phyloP scores from a whole-genome alignment of 1,140 invertebrate genomes.

The Chironomus tepperi region DNA sequence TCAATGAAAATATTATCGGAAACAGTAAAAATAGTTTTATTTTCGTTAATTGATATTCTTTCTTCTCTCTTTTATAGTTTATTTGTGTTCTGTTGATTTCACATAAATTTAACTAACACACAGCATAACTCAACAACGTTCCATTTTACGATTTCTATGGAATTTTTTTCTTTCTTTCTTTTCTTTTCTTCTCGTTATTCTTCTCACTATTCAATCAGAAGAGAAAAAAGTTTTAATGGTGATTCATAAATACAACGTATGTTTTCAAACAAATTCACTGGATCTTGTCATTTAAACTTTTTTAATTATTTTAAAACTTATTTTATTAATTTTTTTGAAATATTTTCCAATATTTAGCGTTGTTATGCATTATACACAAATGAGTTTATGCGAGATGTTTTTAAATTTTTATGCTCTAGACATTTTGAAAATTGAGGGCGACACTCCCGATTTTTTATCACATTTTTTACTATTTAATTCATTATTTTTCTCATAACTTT shows the following conservation, averaged over 20 bases:
- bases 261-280: constrained; percentile 5
- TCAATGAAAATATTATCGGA: not conserved
- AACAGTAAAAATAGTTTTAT: constrained; percentile 1
- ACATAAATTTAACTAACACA: constrained; percentile 8
- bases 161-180: constrained; percentile 18
- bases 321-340: not conserved
- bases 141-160: constrained; percentile 22
- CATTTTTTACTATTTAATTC: not conserved
- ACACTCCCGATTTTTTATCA: not conserved
- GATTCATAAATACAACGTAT: constrained; percentile 2
- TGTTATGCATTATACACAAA: not conserved
- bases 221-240: not conserved
- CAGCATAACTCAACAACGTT: constrained; percentile 2
- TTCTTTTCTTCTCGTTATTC: not conserved
- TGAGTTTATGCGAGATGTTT: not conserved
- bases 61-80: not conserved
- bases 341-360: not conserved
- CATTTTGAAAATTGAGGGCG: constrained; percentile 12
- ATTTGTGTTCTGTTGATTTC: not conserved
- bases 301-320: not conserved
- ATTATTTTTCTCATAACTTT: not conserved
- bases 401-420: not conserved
- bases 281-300: too few relatives aligned
- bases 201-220: not conserved
- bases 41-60: constrained; percentile 9